Base-by-base conservation (phyloP, 2,797 vertebrate genomes). In the Avahi laniger region DNA sequence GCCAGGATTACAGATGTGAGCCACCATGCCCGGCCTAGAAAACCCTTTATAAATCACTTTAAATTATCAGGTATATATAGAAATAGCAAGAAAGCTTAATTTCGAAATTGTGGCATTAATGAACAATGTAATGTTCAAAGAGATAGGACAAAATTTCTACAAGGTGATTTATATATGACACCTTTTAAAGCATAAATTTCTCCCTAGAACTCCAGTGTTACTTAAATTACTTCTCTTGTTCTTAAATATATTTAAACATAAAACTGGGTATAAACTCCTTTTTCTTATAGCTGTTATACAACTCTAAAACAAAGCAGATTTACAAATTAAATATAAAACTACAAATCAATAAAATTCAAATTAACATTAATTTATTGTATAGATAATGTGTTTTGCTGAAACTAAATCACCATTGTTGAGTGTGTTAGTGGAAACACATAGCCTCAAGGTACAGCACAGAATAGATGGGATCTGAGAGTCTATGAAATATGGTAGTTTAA, bases 261-360 rank as follows among this genome's bases (percentile, higher is more conserved):
- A 93, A 93, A 91, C 17, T 30, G 24, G 26, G 3, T 54, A 79
- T 88, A 81, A 75, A 80, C 33, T 93, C 52, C n/a, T 75, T 76
- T 76, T 76, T 89, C 35, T 70, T 93, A 46, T 20, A 94, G 43
- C 61, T 93, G 12, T 65, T 89, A 75, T 38, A 87, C 41, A 94
- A 93, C 17, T 94, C 13, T 81, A 85, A 94, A 91, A 88, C n/a
- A 94, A 93, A 93, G 43, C 41, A 87, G 54, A 81, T 85, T 95
- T 94, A 67, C 28, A 88, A 93, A 89, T 89, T 85, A 89, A 92
- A 86, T 57, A 72, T 7, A 72, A 61, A 90, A 80, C 52, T 79
- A 70, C 33, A 89, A 82, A 46, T 92, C 50, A 76, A 61, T 88
- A 79, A 35, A 79, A 80, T 83, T 95, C n/a, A 89, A 89, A 89